Evolutionary conservation across 2,797 vertebrate genomes (phyloP).

Genomic region (Limnodromus scolopaceus): DNA sequence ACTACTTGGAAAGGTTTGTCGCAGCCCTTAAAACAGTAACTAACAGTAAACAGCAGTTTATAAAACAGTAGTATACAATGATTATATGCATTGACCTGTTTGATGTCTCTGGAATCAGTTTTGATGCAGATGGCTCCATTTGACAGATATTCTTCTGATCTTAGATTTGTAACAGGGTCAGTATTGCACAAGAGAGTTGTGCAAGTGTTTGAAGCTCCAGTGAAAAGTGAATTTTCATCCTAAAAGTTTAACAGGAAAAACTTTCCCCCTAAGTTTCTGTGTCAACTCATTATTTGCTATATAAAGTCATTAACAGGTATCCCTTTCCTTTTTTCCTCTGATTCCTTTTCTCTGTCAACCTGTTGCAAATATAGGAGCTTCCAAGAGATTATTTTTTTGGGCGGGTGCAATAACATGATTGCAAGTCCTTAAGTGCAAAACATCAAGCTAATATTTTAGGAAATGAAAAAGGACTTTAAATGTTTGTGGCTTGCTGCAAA

Average conservation of each 20-base stretch:
- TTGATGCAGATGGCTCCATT: not conserved
- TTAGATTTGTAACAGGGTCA: not conserved
- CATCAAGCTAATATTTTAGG: not conserved
- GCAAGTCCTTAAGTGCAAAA: not conserved
- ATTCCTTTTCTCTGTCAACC: not conserved
- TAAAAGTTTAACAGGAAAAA: not conserved
- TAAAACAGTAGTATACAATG: not conserved
- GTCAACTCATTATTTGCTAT: not conserved
- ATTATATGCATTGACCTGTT: not conserved
- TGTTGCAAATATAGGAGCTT: not conserved
- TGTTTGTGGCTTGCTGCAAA: not conserved
- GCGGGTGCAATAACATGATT: not conserved
- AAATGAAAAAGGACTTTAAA: not conserved
- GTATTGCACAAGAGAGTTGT: not conserved
- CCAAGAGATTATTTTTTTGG: not conserved
- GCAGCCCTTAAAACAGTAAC: not conserved
- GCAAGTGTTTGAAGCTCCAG: not conserved
- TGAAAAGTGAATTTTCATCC: not conserved
- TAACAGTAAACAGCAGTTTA: not conserved
- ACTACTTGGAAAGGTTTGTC: not conserved
- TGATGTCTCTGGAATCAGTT: not conserved
- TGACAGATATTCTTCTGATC: not conserved
- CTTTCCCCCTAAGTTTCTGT: not conserved
- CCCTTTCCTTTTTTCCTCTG: not conserved
- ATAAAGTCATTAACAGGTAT: not conserved